phyloP scores from a whole-genome alignment of 37 sponge, comb jelly and placozoan genomes.

The Beroe forskalii region DNA sequence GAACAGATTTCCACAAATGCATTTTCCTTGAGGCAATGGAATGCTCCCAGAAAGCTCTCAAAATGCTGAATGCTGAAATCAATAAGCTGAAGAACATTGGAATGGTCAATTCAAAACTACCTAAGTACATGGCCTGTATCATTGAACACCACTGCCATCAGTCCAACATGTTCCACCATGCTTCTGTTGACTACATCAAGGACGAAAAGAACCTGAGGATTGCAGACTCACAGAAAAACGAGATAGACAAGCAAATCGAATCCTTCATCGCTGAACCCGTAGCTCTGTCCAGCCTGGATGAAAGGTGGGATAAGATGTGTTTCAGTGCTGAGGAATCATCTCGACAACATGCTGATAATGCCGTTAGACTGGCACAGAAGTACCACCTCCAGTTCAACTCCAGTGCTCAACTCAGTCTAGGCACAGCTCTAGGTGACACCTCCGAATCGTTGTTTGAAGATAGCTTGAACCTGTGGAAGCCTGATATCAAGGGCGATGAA shows the following conservation, averaged over 20 bases:
- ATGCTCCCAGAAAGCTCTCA: slow-evolving; percentile 32
- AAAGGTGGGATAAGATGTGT: slow-evolving; percentile 39
- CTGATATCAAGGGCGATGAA: background rate
- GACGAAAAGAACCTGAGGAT: slow-evolving; percentile 26
- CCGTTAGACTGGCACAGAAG: slow-evolving; percentile 11
- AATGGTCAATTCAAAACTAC: background rate
- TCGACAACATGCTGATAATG: slow-evolving; percentile 1
- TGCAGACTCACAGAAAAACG: slow-evolving; percentile 53
- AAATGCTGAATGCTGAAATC: background rate
- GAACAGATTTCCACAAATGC: slow-evolving; percentile 64
- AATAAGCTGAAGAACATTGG: background rate
- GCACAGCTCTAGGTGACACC: background rate
- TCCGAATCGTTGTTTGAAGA: slow-evolving; percentile 16
- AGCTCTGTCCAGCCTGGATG: slow-evolving; percentile 39
- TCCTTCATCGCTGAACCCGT: slow-evolving; percentile 33
- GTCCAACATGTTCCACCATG: slow-evolving; percentile 10
- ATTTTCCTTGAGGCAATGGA: slow-evolving; percentile 41
- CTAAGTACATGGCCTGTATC: background rate
- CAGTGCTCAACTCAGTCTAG: slow-evolving; percentile 12
- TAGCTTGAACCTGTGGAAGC: slow-evolving; percentile 16
- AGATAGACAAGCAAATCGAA: slow-evolving; percentile 44
- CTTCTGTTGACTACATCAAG: background rate
- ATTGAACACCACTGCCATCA: slow-evolving; percentile 6
- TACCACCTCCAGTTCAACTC: slow-evolving; percentile 44
- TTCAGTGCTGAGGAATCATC: slow-evolving; percentile 19